Base-by-base conservation (phyloP, 2,888 invertebrate genomes). In the Agrilus mali region DNA sequence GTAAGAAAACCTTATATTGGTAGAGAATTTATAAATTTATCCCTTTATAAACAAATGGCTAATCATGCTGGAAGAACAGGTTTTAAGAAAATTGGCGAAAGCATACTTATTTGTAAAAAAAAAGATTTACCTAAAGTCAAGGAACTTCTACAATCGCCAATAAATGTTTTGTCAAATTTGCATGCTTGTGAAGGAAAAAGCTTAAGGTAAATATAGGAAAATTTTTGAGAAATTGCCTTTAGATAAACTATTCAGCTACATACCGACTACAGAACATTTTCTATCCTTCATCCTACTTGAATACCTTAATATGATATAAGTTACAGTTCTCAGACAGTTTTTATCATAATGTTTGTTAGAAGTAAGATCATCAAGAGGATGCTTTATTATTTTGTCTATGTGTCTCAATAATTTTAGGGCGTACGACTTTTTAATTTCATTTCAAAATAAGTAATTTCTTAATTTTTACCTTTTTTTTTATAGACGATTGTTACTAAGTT, bases 21-120 rank as follows among this genome's bases (percentile, higher is more conserved):
- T 0, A 70, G 72, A 33, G 74, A 77, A 16, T 80, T 85, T 58
- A 69, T 96, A 47, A 77, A 78, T 40, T 70, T 84, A 17, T 82
- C 82, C 50, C 77, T 79, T 50, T 97, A 97, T 66, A 85, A 92
- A 49, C 97, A 97, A 75, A 97, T 97, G 96, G 78, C 80, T 42
- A 96, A 96, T 2, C 71, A 96, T 41, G 96, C 96, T 5, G 96
- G 96, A 0, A 74, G 96, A 46, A 87, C 94, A 1, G 95, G 95
- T 1, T 72, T 89, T 51, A 84, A 85, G 31, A 74, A 78, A 41
- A 38, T 41, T 12, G 92, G 90, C 33, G 94, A 95, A 60, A 92
- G 93, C 61, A 84, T 93, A 60, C 68, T 93, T n/a, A 78, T 95
- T 33, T 80, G 84, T 54, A 72, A 75, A 42, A 65, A 65, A 22